These are phyloP conservation scores for Carassius auratus DNA, from an alignment of 2,113 vertebrate genomes.

Conservation along the genomic window DNA sequence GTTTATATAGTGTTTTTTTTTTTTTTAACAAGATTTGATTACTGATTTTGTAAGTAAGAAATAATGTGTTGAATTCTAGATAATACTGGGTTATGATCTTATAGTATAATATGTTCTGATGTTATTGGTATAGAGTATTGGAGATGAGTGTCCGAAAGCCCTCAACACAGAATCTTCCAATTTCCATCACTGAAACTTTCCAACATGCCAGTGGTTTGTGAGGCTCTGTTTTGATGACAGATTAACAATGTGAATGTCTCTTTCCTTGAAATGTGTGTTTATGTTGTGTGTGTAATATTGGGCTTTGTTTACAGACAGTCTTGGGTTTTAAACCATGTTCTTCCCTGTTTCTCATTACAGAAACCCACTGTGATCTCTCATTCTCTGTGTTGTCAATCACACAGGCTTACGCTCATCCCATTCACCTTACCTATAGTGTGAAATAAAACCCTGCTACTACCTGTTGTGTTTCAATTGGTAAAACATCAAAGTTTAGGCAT, in stretches of 20 bases:
- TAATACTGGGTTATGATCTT: not conserved
- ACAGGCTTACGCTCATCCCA: not conserved
- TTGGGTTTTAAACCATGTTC: slow-evolving; percentile 8
- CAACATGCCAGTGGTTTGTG: slow-evolving; percentile 21
- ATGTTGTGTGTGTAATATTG: not conserved
- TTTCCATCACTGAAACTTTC: not conserved
- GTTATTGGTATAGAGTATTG: not conserved
- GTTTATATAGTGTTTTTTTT: too few species aligned
- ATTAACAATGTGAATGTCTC: slow-evolving; percentile 4
- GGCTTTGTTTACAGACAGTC: not conserved
- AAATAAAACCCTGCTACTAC: slow-evolving; percentile 21
- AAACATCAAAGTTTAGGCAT: not conserved
- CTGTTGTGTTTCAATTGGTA: not conserved
- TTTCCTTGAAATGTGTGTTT: not conserved
- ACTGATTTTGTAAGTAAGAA: not conserved
- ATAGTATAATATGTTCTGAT: not conserved
- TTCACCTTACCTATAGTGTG: not conserved
- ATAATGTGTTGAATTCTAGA: not conserved
- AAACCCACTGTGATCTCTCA: slow-evolving; percentile 39
- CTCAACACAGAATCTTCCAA: not conserved
- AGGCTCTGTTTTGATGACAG: not conserved
- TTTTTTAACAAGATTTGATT: too few species aligned
- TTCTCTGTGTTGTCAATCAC: slow-evolving; percentile 27
- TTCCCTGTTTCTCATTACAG: slow-evolving; percentile 42
- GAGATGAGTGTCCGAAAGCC: not conserved